Evolutionary conservation across 2,888 invertebrate species (phyloP).

Genomic region (Cheilosia variabilis): DNA sequence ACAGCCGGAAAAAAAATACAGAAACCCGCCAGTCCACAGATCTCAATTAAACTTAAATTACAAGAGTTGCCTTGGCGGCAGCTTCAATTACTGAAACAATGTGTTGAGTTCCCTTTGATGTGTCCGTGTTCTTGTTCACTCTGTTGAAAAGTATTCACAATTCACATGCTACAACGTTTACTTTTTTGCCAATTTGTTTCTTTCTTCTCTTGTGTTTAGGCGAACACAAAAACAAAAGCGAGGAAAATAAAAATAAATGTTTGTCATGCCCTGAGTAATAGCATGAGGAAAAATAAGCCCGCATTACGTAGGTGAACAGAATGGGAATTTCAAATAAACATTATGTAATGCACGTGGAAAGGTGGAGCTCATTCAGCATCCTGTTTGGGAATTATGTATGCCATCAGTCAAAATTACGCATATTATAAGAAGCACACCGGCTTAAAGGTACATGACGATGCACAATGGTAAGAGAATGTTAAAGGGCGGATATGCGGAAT

Average conservation of each 20-base stretch:
- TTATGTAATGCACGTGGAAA: no score
- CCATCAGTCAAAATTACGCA: no score
- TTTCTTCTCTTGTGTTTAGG: background rate
- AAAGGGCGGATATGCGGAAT: no score
- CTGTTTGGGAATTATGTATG: no score
- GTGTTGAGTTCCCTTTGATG: conserved; percentile 67
- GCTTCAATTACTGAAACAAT: conserved; percentile 69
- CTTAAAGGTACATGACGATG: no score
- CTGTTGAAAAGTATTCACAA: conserved; percentile 50
- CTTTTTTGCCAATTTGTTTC: conserved; percentile 4
- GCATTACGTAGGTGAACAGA: background rate
- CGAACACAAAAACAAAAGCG: background rate
- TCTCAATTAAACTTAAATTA: conserved; percentile 73
- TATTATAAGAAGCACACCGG: no score
- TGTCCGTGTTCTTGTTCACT: conserved; percentile 50
- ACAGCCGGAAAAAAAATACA: conserved; percentile 7
- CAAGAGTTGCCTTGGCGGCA: conserved; percentile 57
- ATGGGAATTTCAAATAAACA: background rate
- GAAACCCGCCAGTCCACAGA: conserved; percentile 58
- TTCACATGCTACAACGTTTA: conserved; percentile 36
- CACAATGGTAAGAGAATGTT: no score
- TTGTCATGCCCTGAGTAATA: background rate
- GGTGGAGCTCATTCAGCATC: no score
- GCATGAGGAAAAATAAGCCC: background rate
- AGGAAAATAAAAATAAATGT: background rate